phyloP scores from a whole-genome alignment of 2,113 vertebrate species.

The Alosa alosa region DNA sequence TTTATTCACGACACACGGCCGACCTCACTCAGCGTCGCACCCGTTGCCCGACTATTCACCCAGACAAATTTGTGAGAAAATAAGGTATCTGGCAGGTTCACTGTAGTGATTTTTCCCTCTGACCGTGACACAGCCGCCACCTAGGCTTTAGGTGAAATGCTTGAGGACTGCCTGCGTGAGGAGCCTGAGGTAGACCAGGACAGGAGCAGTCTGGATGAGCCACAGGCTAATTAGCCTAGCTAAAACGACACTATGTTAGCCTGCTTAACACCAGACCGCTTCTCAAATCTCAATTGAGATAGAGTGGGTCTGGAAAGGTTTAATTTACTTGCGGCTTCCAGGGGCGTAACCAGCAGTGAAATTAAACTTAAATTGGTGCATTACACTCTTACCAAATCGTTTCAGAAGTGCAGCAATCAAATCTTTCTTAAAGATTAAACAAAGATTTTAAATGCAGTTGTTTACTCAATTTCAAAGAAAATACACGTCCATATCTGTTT shows the following conservation, averaged over 20 bases:
- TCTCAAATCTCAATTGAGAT: too few relatives aligned
- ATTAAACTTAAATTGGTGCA: too few relatives aligned
- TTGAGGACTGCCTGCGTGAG: not conserved
- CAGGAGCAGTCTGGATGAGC: not conserved
- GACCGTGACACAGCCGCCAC: not conserved
- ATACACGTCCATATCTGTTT: too few relatives aligned
- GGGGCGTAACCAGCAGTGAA: too few relatives aligned
- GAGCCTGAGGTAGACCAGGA: not conserved
- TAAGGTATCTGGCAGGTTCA: not conserved
- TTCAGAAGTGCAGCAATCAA: too few relatives aligned
- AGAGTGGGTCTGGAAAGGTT: too few relatives aligned
- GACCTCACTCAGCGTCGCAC: not conserved
- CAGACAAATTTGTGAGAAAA: not conserved
- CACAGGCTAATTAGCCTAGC: not conserved
- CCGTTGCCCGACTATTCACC: constrained; percentile 29
- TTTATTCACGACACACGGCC: constrained; percentile 55
- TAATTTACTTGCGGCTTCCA: too few relatives aligned
- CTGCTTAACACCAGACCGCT: too few relatives aligned
- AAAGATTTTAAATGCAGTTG: too few relatives aligned
- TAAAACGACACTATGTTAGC: not conserved
- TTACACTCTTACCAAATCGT: too few relatives aligned
- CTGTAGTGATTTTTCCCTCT: not conserved
- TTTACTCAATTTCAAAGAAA: too few relatives aligned
- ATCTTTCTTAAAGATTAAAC: too few relatives aligned
- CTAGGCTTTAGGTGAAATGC: not conserved